These are phyloP conservation scores for Lutra lutra DNA, from an alignment of 2,797 vertebrate genomes.

Conservation along the genomic window DNA sequence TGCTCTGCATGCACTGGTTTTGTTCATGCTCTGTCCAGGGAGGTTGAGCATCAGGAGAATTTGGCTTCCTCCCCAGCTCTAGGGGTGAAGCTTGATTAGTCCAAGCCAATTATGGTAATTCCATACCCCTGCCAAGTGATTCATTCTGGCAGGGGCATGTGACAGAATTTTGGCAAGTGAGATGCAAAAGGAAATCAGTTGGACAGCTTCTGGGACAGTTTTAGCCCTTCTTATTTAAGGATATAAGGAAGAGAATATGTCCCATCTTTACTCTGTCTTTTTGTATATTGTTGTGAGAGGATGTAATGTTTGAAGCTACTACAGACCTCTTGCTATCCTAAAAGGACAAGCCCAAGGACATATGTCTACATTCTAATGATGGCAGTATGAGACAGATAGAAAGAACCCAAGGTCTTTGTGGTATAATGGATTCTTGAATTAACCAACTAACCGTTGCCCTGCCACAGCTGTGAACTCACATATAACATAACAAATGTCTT, in stretches of 20 bases:
- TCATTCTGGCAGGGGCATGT: slow-evolving; percentile 58
- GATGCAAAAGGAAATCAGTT: slow-evolving; percentile 45
- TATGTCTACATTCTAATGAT: not conserved
- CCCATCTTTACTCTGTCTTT: slow-evolving; percentile 10
- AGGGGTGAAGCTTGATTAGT: slow-evolving; percentile 68
- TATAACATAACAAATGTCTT: not conserved
- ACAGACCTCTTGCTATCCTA: not conserved
- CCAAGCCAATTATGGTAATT: slow-evolving; percentile 67
- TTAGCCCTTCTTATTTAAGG: slow-evolving; percentile 29
- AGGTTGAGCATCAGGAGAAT: slow-evolving; percentile 39
- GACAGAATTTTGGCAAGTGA: slow-evolving; percentile 70
- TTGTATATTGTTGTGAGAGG: not conserved
- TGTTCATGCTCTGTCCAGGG: not conserved
- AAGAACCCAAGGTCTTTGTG: not conserved
- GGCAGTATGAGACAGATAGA: not conserved
- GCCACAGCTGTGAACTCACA: not conserved
- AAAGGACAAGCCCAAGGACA: not conserved
- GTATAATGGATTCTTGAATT: not conserved
- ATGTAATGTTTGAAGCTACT: not conserved
- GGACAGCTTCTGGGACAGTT: slow-evolving; percentile 38
- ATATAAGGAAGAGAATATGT: not conserved
- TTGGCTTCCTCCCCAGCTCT: slow-evolving; percentile 54
- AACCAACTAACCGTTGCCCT: not conserved
- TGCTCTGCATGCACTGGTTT: not conserved
- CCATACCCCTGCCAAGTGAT: slow-evolving; percentile 54